Evolutionary conservation across 2,888 invertebrate genomes (phyloP).

Genomic region (Balanococcus diminutus): DNA sequence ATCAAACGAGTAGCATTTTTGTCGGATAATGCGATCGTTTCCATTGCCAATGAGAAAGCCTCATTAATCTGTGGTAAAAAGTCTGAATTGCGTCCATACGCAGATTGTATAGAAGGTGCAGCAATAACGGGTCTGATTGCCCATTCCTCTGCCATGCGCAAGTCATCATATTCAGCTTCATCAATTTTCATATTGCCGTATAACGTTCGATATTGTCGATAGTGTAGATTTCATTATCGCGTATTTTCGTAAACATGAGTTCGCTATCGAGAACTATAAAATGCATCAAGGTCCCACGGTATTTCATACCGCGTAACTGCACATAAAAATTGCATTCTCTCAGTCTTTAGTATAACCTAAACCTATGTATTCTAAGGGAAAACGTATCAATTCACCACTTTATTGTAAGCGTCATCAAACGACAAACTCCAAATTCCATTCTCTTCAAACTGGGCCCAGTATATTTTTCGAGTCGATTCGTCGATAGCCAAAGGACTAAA

Average conservation of each 20-base stretch:
- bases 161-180: too few relatives aligned
- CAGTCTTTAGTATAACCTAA: too few relatives aligned
- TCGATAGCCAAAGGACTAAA: neutral
- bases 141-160: too few relatives aligned
- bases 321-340: too few relatives aligned
- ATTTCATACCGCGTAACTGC: neutral
- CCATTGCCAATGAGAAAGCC: neutral
- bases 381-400: too few relatives aligned
- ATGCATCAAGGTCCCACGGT: neutral
- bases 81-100: too few relatives aligned
- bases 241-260: neutral
- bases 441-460: neutral
- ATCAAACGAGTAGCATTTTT: neutral
- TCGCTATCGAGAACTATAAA: neutral
- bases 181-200: neutral
- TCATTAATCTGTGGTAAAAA: too few relatives aligned
- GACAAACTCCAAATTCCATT: neutral
- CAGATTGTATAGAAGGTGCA: too few relatives aligned
- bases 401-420: neutral
- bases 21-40: neutral
- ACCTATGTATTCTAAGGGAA: too few relatives aligned
- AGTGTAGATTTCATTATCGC: neutral
- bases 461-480: neutral
- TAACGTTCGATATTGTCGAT: neutral
- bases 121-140: too few relatives aligned